Evolutionary conservation across 2,888 invertebrate genomes (phyloP).

Genomic region (Fissipunctia ypsillon): DNA sequence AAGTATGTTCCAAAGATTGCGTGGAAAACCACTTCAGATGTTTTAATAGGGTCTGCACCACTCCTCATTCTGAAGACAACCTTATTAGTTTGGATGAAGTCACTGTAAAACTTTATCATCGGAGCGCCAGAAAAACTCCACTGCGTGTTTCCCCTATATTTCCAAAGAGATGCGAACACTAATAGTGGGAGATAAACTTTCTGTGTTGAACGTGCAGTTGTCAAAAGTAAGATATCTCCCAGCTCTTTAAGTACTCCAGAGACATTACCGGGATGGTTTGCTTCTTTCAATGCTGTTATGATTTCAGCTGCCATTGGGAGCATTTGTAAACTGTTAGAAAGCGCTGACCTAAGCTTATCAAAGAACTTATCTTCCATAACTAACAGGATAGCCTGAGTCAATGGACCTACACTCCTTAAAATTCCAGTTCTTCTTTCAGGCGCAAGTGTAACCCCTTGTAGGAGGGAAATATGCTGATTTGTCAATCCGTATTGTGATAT

Average conservation of each 20-base stretch:
- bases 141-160: not conserved
- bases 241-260: constrained; percentile 63
- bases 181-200: not conserved
- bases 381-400: constrained; percentile 55
- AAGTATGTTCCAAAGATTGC: not conserved
- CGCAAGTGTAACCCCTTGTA: constrained; percentile 41
- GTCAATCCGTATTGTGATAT: constrained; percentile 18
- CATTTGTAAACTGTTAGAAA: constrained; percentile 67
- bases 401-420: constrained; percentile 48
- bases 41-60: not conserved
- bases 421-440: constrained; percentile 60
- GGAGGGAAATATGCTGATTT: constrained; percentile 46
- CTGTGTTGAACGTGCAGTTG: constrained; percentile 29
- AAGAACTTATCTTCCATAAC: constrained; percentile 57
- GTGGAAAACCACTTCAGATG: not conserved
- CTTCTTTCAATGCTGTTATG: constrained; percentile 50
- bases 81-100: not conserved
- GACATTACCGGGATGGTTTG: constrained; percentile 54
- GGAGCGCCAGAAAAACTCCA: not conserved
- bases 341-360: too few species aligned
- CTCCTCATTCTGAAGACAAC: not conserved
- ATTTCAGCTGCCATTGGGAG: constrained; percentile 63
- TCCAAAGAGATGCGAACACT: not conserved
- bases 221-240: constrained; percentile 55
- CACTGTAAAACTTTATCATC: not conserved